phyloP scores from a whole-genome alignment of 2,888 invertebrate genomes.

The Nemurella pictetii region DNA sequence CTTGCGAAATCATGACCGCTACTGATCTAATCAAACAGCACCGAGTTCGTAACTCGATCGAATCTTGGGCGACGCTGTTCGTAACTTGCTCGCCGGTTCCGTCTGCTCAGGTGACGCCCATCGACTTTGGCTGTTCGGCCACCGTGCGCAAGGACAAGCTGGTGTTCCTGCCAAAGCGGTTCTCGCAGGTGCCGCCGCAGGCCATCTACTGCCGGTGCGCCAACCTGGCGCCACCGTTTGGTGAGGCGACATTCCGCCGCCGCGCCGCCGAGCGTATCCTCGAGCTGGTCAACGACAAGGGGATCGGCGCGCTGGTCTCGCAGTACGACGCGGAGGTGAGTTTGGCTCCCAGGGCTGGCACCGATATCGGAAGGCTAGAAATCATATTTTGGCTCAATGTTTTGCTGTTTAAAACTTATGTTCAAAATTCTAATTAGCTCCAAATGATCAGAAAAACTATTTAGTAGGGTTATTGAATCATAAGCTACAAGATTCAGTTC shows the following conservation, averaged over 20 bases:
- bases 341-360: not conserved
- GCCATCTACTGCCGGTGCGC: constrained; percentile 58
- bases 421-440: too few species aligned
- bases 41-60: too few species aligned
- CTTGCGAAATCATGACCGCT: too few species aligned
- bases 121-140: constrained; percentile 63
- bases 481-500: too few species aligned
- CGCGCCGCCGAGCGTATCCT: constrained; percentile 54
- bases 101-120: constrained; percentile 60
- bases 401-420: not conserved
- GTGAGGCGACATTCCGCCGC: constrained; percentile 52
- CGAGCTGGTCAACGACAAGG: constrained; percentile 49
- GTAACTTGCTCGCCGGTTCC: too few species aligned
- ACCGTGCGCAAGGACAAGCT: constrained; percentile 48
- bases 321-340: not conserved
- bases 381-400: not conserved
- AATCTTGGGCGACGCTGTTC: too few species aligned
- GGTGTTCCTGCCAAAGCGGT: constrained; percentile 53
- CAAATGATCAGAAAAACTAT: too few species aligned
- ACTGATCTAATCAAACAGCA: too few species aligned
- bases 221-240: constrained; percentile 52
- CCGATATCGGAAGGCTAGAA: not conserved
- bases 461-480: too few species aligned
- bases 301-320: constrained; percentile 52
- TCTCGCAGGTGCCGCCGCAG: constrained; percentile 56